These are phyloP conservation scores for Aleiodes alternator DNA, from an alignment of 2,888 invertebrate genomes.

Conservation along the genomic window DNA sequence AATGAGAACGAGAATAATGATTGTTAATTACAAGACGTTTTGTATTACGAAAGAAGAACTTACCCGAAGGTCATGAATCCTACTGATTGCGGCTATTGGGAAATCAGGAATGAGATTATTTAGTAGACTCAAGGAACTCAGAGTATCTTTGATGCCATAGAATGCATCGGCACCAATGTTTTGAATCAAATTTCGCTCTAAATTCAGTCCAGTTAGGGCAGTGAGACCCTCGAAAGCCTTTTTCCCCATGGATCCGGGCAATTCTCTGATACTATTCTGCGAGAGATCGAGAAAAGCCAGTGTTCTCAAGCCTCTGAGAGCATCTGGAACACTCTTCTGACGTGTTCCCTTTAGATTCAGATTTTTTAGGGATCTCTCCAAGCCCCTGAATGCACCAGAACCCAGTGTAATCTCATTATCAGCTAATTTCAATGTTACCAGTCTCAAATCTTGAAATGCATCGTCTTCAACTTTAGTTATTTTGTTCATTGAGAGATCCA, in stretches of 20 bases:
- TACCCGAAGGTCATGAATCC: slow-evolving; percentile 85
- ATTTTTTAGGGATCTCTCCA: slow-evolving; percentile 90
- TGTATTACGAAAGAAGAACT: slow-evolving; percentile 53
- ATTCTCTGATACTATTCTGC: slow-evolving; percentile 89
- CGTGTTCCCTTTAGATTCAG: slow-evolving; percentile 91
- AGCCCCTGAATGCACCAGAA: slow-evolving; percentile 83
- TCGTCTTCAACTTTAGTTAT: slow-evolving; percentile 84
- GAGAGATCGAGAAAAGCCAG: slow-evolving; percentile 93
- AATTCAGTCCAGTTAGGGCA: slow-evolving; percentile 89
- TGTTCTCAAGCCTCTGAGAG: slow-evolving; percentile 85
- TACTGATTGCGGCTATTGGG: slow-evolving; percentile 87
- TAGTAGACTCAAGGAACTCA: slow-evolving; percentile 91
- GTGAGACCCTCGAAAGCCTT: slow-evolving; percentile 86
- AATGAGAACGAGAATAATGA: neutral
- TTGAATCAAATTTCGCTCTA: slow-evolving; percentile 92
- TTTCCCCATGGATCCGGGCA: slow-evolving; percentile 83
- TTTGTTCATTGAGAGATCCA: slow-evolving; percentile 90
- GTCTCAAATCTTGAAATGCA: slow-evolving; percentile 85
- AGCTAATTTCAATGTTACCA: slow-evolving; percentile 89
- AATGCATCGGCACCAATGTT: slow-evolving; percentile 86
- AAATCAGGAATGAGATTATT: slow-evolving; percentile 93
- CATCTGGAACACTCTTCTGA: slow-evolving; percentile 87
- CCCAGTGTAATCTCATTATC: slow-evolving; percentile 90
- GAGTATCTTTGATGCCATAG: slow-evolving; percentile 85
- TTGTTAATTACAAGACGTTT: neutral